Percentiles rank a stretch among this genome's conserved stretches.
Conservation (phyloP, 2,797 vertebrate species). For the Gephyroberyx darwinii region DNA sequence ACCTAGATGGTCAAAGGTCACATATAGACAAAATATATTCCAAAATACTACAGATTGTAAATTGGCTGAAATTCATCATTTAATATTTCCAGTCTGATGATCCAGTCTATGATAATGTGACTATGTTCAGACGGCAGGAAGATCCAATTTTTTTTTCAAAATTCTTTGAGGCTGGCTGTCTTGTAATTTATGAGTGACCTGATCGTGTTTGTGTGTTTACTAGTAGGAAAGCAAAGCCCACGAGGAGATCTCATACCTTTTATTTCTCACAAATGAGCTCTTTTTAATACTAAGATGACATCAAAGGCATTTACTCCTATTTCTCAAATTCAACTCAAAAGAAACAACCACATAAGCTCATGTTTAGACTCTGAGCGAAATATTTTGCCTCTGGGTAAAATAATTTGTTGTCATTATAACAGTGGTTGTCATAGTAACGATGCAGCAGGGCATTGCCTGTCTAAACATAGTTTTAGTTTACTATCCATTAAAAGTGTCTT, state of each 20-base stretch:
- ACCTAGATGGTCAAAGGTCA: slow-evolving; percentile 38
- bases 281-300: no score
- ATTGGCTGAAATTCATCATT: background rate
- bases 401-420: slow-evolving; percentile 37
- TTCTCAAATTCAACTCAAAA: no score
- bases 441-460: background rate
- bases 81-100: background rate
- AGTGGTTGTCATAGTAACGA: slow-evolving; percentile 55
- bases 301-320: no score
- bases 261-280: no score
- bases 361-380: no score
- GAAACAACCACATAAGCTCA: no score
- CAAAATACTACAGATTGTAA: slow-evolving; percentile 4
- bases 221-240: background rate
- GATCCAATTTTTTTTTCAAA: slow-evolving; percentile 8
- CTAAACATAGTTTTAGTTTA: background rate
- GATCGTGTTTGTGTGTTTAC: slow-evolving; percentile 24
- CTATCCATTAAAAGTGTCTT: background rate
- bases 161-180: slow-evolving; percentile 17
- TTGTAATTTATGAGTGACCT: slow-evolving; percentile 22
- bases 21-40: background rate
- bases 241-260: no score
- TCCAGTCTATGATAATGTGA: no score
- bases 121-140: background rate
- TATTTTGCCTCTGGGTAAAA: slow-evolving; percentile 3